These are phyloP conservation scores for Fratercula arctica DNA, from an alignment of 2,797 vertebrate genomes.

Conservation along the genomic window DNA sequence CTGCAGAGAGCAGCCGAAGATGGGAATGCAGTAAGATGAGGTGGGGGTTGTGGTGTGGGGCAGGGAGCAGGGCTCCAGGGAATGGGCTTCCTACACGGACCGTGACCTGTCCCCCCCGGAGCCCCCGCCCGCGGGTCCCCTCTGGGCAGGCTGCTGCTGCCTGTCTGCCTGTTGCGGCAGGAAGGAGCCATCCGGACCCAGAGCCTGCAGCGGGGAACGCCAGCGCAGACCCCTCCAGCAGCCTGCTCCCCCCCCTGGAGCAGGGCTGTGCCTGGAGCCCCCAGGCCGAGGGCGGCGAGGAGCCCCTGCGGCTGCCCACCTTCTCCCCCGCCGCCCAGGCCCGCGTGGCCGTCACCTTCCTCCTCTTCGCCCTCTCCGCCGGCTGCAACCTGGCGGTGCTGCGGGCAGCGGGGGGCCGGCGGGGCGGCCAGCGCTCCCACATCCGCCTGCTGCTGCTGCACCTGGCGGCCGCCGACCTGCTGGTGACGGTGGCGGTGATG, in stretches of 20 bases:
- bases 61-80: not conserved
- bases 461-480: constrained; percentile 83
- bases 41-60: not conserved
- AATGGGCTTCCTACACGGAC: rapidly evolving
- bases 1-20: too few relatives aligned
- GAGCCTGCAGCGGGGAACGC: rapidly evolving
- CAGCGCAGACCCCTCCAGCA: not conserved
- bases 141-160: not conserved
- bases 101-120: not conserved
- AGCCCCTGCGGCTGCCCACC: constrained; percentile 70
- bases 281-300: rapidly evolving
- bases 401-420: constrained; percentile 72
- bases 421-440: constrained; percentile 72
- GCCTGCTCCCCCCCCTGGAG: rapidly evolving
- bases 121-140: not conserved
- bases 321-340: constrained; percentile 85
- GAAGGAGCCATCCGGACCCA: not conserved
- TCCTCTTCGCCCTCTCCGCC: constrained; percentile 80
- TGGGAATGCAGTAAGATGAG: not conserved
- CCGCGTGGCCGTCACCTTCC: constrained; percentile 81
- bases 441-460: constrained; percentile 84
- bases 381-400: constrained; percentile 83
- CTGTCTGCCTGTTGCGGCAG: not conserved
- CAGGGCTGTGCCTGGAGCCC: not conserved
- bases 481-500: constrained; percentile 88